Base-by-base conservation (phyloP, 2,797 vertebrate species). In the Streptopelia turtur region DNA sequence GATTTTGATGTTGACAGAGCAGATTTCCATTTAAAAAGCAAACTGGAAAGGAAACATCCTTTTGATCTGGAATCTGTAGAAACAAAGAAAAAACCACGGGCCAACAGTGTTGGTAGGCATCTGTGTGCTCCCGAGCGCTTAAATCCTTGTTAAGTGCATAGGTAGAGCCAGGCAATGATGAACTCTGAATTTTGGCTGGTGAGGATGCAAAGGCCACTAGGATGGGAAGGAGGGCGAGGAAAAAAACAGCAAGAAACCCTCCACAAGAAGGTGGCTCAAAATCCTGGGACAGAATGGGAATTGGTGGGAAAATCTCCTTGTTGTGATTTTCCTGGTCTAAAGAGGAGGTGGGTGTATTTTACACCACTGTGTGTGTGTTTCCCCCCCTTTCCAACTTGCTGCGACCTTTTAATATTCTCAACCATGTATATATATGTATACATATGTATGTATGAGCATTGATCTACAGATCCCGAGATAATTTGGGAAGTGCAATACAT, bases 401-500 rank as follows among this genome's bases (percentile, higher is more conserved):
- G 15, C 13, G 65, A 45, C n/a, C 61, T 90, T 89, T 89, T 56
- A 61, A 70, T n/a, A 66, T 74, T 95, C 33, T 90, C 49, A 83
- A 24, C 9, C 63, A 4, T 39, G 11, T 84, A 21, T 7, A 5
- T 7, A 14, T 60, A 6, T 15, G 1, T 16, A 1, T 33, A 0
- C 25, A 13, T 31, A 5, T 41, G 41, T 17, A 49, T 4, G 39
- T 14, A 47, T 13, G 2, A 86, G 59, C 72, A 70, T 14, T 76
- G 76, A 81, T 65, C 43, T 76, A 55, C 43, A 78, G 63, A 91
- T 88, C 86, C 56, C 60, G 74, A 66, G 37, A 50, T 87, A 94
- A 90, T 91, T 91, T 88, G 74, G 77, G 43, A 96, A 95, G 13
- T 22, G 70, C 28, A 94, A 93, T 90, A 95, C 94, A 93, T 90